These are phyloP conservation scores for Cosmia pyralina DNA, from an alignment of 2,888 invertebrate species.

Conservation along the genomic window DNA sequence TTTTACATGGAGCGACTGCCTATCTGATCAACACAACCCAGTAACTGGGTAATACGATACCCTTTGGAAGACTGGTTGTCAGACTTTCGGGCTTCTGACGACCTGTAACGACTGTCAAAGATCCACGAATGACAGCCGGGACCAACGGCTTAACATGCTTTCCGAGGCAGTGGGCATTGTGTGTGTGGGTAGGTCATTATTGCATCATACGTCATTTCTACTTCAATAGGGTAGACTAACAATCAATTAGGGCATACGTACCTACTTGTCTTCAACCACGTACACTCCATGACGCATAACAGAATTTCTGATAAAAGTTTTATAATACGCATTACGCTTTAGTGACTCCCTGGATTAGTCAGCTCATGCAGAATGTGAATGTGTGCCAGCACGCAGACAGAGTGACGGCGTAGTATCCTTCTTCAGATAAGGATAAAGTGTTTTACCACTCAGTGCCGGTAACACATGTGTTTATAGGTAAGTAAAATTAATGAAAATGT, in stretches of 20 bases:
- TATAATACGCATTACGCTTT: slow-evolving; percentile 22
- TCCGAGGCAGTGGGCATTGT: no score
- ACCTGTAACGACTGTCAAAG: no score
- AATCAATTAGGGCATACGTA: not conserved
- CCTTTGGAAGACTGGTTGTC: no score
- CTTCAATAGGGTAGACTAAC: slow-evolving; percentile 19
- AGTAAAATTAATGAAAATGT: not conserved
- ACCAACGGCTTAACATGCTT: no score
- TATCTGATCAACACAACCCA: no score
- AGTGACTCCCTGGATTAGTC: slow-evolving; percentile 41
- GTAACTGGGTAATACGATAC: no score
- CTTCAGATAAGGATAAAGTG: slow-evolving; percentile 10
- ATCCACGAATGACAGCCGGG: no score
- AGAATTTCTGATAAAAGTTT: slow-evolving; percentile 33
- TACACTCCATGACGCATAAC: slow-evolving; percentile 44
- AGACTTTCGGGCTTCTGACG: no score
- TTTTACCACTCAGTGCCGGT: not conserved
- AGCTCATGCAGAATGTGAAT: slow-evolving; percentile 36
- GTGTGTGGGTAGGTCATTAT: not conserved
- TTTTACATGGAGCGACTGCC: no score
- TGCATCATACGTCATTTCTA: not conserved
- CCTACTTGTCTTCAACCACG: slow-evolving; percentile 36
- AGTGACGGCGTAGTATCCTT: slow-evolving; percentile 9
- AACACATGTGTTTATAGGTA: not conserved
- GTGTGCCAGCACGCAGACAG: slow-evolving; percentile 47